These are phyloP conservation scores for Phymatocera aterrima DNA, from an alignment of 2,888 invertebrate species.

Conservation along the genomic window DNA sequence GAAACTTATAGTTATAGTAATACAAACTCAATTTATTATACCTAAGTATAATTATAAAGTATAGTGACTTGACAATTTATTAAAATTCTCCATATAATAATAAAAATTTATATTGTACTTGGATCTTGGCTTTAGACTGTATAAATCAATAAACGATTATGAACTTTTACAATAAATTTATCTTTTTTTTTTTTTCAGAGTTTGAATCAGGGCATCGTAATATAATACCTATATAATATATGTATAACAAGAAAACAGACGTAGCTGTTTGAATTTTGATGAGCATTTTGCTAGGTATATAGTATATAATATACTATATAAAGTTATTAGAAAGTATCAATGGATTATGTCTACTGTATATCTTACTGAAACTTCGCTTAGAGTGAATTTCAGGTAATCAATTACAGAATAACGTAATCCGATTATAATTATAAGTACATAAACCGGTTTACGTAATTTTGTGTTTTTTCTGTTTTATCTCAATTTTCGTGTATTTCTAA, in stretches of 20 bases:
- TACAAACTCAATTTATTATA: too few relatives aligned
- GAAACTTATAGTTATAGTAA: too few relatives aligned
- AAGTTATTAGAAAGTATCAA: constrained; percentile 9
- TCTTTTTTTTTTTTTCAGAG: too few relatives aligned
- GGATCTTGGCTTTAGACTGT: neutral
- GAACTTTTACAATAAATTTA: neutral
- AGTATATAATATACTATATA: neutral
- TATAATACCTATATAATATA: neutral
- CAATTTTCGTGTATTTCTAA: too few relatives aligned
- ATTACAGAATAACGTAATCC: constrained; percentile 19
- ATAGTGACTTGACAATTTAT: too few relatives aligned
- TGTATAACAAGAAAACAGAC: constrained; percentile 6
- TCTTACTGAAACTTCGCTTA: too few relatives aligned
- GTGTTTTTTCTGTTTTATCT: constrained; percentile 53
- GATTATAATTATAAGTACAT: constrained; percentile 41
- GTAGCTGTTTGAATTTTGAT: neutral
- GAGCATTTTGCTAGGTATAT: neutral
- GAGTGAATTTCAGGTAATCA: too few relatives aligned
- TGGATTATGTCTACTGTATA: too few relatives aligned
- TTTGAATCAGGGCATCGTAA: too few relatives aligned
- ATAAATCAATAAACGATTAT: neutral
- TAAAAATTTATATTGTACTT: neutral
- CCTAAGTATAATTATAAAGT: too few relatives aligned
- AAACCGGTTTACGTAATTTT: constrained; percentile 22
- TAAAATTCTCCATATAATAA: too few relatives aligned